Base-by-base conservation (phyloP, 2,888 invertebrate genomes). In the Drosophila hamatofila region DNA sequence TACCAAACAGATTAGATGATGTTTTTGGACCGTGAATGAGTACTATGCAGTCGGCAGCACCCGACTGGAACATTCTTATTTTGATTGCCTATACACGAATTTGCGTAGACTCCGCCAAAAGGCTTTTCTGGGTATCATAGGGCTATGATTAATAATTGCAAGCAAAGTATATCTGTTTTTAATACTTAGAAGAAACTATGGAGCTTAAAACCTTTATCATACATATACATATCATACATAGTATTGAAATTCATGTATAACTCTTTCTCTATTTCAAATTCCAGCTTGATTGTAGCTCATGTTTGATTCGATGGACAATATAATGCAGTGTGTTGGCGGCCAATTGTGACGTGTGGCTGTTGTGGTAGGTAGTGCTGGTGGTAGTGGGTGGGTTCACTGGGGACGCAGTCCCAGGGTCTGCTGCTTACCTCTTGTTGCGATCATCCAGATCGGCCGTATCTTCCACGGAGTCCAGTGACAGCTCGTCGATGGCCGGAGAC, bases 391-490 rank as follows among this genome's bases (percentile, higher is more conserved):
- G 48, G 48, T 7, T 16, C 18, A 30, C 16, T 11, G 48, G 3
- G 48, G 30, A 11, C 30, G n/a, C 30, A 30, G 30, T 11, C 30
- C 30, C 16, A 16, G 16, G 48, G 37, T 11, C 37, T 58, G 48
- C 16, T 7, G 59, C 90, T 90, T 81, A 92, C 92, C 97, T 95
- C 93, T 97, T 97, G 93, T 97, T 96, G 90, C 97, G 95, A 93
- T 96, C 96, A 92, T 96, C 96, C 91, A 96, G 96, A 89, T 95
- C 95, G 87, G 93, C 96, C 77, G 95, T 95, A 88, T 93, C 94
- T 83, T 96, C 96, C 63, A 94, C 94, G 87, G 96, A 96, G 79
- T 96, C 95, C 81, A 96, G 93, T 5, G 95, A 94, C 89, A 96
- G 95, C 90, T 96, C 95, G 88, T 95, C 96, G 79, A 96, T 95